A percentile compares a stretch with the other conserved stretches of the same genome.
Evolutionary conservation across 2,888 invertebrate genomes (phyloP).

Genomic region (Pseudolycoriella hygida): DNA sequence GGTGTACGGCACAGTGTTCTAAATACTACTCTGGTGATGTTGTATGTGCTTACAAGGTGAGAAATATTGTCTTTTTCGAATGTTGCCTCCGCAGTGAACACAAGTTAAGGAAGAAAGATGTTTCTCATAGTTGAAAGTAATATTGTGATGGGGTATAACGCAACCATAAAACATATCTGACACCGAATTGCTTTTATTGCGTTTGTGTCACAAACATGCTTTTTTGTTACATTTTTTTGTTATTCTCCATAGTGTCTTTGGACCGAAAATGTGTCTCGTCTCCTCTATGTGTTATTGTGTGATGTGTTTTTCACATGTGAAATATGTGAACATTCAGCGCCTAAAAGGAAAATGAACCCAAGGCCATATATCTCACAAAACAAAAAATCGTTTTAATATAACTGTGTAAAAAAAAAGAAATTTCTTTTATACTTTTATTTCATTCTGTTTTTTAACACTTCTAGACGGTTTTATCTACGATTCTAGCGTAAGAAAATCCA

Average conservation of each 20-base stretch:
- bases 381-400: slow-evolving; percentile 1
- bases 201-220: slow-evolving; percentile 5
- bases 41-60: too few relatives aligned
- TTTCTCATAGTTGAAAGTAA: not conserved
- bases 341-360: slow-evolving; percentile 2
- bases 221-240: slow-evolving; percentile 2
- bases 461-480: too few relatives aligned
- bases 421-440: too few relatives aligned
- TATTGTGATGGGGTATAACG: not conserved
- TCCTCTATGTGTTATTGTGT: not conserved
- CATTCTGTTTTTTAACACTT: too few relatives aligned
- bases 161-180: slow-evolving; percentile 5
- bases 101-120: too few relatives aligned
- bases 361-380: not conserved
- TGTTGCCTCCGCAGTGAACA: too few relatives aligned
- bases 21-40: too few relatives aligned
- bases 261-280: not conserved
- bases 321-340: not conserved
- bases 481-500: too few relatives aligned
- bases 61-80: too few relatives aligned
- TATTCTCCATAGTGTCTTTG: not conserved
- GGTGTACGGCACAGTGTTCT: too few relatives aligned
- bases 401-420: not conserved
- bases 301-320: not conserved
- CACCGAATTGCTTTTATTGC: slow-evolving; percentile 6